Evolutionary conservation across 2,113 vertebrate species (phyloP), one percentile per base, ranked within the genome.

Genomic region (Cyrtonyx montezumae): DNA sequence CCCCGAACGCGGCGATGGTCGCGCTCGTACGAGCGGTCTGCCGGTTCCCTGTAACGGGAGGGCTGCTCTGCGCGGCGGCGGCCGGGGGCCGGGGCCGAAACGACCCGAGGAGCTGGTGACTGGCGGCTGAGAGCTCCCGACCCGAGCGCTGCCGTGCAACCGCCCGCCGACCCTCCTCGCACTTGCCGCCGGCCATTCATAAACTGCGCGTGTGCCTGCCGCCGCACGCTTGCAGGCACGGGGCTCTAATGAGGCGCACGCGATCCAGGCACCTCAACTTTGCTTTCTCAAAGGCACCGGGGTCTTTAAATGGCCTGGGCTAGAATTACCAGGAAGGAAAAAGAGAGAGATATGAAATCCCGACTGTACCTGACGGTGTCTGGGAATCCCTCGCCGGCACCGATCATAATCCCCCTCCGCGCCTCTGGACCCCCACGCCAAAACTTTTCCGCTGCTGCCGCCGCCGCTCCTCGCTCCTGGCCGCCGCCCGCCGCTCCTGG

Each of bases 281-380:
- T 43, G 49, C 84, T 76, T 74, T 23, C 25, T 16, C 73, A 53
- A 43, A 68, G 36, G 55, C 65, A 53, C 20, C 28, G 22, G 9
- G 40, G 42, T 53, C 40, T 89, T 70, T 77, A 70, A 71, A 68
- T 17, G 19, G 53, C 82, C 53, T 45, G 18, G 37, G 59, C 58
- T 28, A 37, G 45, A 59, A 71, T 32, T 21, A 68, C 32, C 65
- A 25, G 73, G 37, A 51, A 84, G 59, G 37, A 40, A 65, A 65
- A 48, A 63, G 76, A 62, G 30, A 55, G 26, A 93, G 46, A 78
- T 93, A 82, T 49, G 28, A 79, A 91, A 79, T 58, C 75, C 88
- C 90, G 12, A 71, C 92, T 34, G 93, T 98, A 98, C 98, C 98
- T 98, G 97, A 45, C 46, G 59, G 88, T 32, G 65, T 94, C 94